These are phyloP conservation scores for Corythaixoides concolor DNA, from an alignment of 2,113 vertebrate species.

Conservation along the genomic window DNA sequence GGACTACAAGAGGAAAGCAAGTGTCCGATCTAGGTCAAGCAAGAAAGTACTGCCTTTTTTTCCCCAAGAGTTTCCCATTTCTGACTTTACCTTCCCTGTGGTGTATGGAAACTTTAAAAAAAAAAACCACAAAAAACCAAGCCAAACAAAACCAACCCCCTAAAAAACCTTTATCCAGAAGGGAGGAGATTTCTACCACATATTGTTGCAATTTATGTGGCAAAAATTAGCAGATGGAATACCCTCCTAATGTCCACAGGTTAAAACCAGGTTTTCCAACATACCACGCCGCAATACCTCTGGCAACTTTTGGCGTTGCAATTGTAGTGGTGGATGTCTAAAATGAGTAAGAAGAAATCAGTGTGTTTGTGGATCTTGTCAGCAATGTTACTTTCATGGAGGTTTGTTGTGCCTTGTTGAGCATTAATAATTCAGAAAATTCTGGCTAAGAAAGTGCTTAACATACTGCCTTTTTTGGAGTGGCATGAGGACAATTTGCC, in stretches of 20 bases:
- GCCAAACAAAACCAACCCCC: neutral
- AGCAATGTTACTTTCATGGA: neutral
- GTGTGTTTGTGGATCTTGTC: neutral
- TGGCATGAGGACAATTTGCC: neutral
- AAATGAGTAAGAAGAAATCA: neutral
- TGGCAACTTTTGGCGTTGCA: neutral
- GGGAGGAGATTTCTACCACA: neutral
- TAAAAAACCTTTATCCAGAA: neutral
- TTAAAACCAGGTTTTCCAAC: neutral
- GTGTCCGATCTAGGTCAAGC: neutral
- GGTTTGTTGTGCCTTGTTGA: neutral
- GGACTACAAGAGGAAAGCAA: neutral
- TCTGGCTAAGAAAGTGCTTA: neutral
- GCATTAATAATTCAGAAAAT: neutral
- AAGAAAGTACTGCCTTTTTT: neutral
- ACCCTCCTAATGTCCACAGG: neutral
- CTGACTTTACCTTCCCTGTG: neutral
- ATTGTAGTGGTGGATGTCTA: neutral
- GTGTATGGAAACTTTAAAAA: neutral
- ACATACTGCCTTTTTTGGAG: constrained; percentile 25
- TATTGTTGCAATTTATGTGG: neutral
- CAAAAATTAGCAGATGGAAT: neutral
- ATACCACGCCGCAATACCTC: neutral
- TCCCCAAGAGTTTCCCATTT: neutral
- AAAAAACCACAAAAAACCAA: neutral